These are phyloP conservation scores for Onychorhynchus coronatus DNA, from an alignment of 2,113 vertebrate genomes.

Conservation along the genomic window DNA sequence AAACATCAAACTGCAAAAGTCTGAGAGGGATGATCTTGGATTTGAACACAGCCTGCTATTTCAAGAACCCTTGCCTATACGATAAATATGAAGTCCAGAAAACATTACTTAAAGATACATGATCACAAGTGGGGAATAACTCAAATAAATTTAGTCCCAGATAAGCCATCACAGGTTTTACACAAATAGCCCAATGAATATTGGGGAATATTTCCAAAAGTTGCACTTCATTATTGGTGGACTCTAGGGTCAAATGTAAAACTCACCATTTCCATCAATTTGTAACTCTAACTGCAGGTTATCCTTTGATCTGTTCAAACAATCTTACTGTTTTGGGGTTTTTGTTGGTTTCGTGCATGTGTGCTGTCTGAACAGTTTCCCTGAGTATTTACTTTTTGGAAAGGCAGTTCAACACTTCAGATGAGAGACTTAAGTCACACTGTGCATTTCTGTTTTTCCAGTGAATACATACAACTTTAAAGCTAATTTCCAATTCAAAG, in stretches of 20 bases:
- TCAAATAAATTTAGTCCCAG: background rate
- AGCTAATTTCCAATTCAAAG: background rate
- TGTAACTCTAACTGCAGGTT: background rate
- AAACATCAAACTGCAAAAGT: conserved; percentile 4
- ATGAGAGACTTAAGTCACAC: background rate
- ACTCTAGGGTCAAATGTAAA: background rate
- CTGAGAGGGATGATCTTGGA: background rate
- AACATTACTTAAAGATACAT: background rate
- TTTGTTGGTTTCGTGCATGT: background rate
- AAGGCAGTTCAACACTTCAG: background rate
- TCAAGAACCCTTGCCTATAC: background rate
- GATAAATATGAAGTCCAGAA: background rate
- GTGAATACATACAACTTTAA: background rate
- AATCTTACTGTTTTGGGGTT: background rate
- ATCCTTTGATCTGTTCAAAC: background rate
- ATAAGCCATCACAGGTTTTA: conserved; percentile 19
- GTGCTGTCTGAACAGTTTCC: background rate
- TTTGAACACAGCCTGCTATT: background rate
- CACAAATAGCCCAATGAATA: background rate
- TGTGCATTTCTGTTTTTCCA: background rate
- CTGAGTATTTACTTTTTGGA: background rate
- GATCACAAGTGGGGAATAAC: background rate
- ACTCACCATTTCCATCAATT: background rate
- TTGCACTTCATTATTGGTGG: background rate
- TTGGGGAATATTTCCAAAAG: background rate